These are phyloP conservation scores for Dryobota labecula DNA, from an alignment of 2,888 invertebrate species.

Conservation along the genomic window DNA sequence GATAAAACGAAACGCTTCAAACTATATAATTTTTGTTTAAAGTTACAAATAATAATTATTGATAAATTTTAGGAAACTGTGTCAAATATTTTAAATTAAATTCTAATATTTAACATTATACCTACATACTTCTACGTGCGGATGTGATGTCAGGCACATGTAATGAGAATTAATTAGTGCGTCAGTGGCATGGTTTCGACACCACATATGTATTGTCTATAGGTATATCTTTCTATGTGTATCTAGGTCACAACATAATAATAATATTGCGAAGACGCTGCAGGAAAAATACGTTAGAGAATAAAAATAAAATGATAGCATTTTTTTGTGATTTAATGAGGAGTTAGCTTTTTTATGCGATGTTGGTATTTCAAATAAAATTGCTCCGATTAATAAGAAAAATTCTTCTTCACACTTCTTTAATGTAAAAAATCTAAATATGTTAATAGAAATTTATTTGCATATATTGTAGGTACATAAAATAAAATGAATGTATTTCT, in stretches of 20 bases:
- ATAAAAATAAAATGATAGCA: slow-evolving; percentile 17
- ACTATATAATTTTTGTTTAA: neutral
- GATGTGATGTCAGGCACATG: slow-evolving; percentile 22
- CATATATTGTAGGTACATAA: no score
- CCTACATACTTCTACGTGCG: neutral
- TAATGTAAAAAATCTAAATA: neutral
- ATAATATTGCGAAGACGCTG: slow-evolving; percentile 14
- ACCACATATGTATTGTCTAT: neutral
- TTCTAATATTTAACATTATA: neutral
- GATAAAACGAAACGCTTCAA: neutral
- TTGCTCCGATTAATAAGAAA: neutral
- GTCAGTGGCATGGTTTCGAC: slow-evolving; percentile 4
- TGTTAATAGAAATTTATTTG: no score
- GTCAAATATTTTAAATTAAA: neutral
- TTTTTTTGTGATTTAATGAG: slow-evolving; percentile 7
- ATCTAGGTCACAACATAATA: slow-evolving; percentile 19
- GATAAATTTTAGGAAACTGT: neutral
- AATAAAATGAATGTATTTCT: no score
- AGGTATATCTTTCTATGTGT: neutral
- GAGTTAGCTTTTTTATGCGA: neutral
- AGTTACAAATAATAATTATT: neutral
- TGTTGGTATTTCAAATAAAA: slow-evolving; percentile 16
- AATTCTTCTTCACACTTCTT: neutral
- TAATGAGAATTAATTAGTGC: slow-evolving; percentile 17
- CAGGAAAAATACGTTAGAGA: slow-evolving; percentile 4